Evolutionary conservation across 2,797 vertebrate genomes (phyloP).

Genomic region (Calcarius lapponicus): DNA sequence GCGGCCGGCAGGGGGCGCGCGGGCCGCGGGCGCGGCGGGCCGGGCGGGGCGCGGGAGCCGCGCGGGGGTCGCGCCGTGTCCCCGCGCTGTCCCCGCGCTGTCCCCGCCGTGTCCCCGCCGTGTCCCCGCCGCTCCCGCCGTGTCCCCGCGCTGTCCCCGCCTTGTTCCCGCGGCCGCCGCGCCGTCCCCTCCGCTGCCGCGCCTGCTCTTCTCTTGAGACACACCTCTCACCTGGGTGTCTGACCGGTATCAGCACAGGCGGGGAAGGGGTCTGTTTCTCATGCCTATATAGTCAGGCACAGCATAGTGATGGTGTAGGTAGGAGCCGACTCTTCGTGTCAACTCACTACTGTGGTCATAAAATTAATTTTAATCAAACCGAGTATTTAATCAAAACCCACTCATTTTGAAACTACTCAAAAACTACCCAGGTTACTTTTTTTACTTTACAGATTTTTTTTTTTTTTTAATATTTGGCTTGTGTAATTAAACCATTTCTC

Average conservation of each 20-base stretch:
- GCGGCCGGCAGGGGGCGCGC: not conserved
- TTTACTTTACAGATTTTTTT: not conserved
- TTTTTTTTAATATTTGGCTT: not conserved
- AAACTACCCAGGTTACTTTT: not conserved
- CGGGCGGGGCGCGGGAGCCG: no score
- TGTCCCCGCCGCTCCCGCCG: no score
- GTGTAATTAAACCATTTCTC: not conserved
- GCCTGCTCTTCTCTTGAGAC: rapidly evolving
- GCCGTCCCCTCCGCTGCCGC: no score
- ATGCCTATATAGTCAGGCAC: rapidly evolving
- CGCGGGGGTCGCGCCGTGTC: no score
- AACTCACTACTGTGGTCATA: not conserved
- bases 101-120: no score
- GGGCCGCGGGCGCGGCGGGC: not conserved
- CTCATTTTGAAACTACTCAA: not conserved
- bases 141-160: no score
- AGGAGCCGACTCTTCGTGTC: not conserved
- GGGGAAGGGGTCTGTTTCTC: not conserved
- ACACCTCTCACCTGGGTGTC: rapidly evolving
- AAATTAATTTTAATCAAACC: not conserved
- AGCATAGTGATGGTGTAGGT: rapidly evolving
- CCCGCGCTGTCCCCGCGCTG: no score
- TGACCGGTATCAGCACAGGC: rapidly evolving
- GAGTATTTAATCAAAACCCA: not conserved
- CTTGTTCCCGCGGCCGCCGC: no score